Conservation (phyloP, 2,888 invertebrate genomes). For the Mythimna albipuncta region DNA sequence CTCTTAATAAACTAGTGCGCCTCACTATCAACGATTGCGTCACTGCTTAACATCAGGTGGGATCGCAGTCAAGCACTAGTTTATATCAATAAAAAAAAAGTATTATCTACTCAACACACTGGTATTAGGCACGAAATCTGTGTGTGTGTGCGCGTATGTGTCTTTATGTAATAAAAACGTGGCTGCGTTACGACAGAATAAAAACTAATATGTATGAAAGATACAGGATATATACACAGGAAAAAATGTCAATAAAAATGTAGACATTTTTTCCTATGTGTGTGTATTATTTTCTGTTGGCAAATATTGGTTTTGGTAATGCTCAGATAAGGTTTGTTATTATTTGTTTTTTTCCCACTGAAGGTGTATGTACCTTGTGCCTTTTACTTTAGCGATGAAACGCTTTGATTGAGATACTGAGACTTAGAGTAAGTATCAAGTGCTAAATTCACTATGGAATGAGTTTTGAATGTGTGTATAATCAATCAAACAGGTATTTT, state of each 20-base stretch:
- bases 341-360: conserved; percentile 28
- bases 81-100: too few species aligned
- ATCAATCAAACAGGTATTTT: too few species aligned
- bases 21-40: too few species aligned
- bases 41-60: too few species aligned
- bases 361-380: conserved; percentile 14
- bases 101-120: too few species aligned
- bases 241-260: too few species aligned
- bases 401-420: background rate
- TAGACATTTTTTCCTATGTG: background rate
- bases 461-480: background rate
- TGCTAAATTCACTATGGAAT: background rate
- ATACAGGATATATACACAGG: background rate
- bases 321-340: conserved; percentile 8
- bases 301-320: conserved; percentile 38
- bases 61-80: too few species aligned
- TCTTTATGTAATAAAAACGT: too few species aligned
- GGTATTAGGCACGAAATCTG: too few species aligned
- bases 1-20: too few species aligned
- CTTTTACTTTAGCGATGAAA: background rate
- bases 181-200: too few species aligned
- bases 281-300: conserved; percentile 12
- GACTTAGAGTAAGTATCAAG: background rate
- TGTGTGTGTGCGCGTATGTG: too few species aligned
- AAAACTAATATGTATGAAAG: background rate